Conservation (phyloP, 2,797 vertebrate species). For the Alectoris magna region DNA sequence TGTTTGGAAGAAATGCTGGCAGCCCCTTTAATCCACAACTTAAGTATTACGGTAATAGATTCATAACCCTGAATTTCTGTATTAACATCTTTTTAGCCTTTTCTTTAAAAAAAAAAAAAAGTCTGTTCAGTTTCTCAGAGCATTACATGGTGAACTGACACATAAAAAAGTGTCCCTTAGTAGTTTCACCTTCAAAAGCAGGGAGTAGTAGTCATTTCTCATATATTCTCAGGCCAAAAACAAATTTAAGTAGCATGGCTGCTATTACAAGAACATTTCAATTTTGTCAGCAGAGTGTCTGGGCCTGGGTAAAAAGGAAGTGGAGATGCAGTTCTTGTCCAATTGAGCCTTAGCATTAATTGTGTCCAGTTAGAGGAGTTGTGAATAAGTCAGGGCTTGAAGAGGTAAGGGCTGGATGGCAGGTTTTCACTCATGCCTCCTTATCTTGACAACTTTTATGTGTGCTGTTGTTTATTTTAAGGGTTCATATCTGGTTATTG, state of each 20-base stretch:
- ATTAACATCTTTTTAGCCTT: neutral
- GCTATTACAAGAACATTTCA: neutral
- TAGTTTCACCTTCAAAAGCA: slow-evolving; percentile 26
- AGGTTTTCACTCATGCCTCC: neutral
- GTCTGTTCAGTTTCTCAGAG: neutral
- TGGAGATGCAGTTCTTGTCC: neutral
- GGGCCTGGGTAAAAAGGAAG: neutral
- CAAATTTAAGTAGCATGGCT: neutral
- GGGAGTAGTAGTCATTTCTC: neutral
- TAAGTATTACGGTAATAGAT: neutral
- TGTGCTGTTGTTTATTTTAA: neutral
- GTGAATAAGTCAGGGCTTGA: neutral
- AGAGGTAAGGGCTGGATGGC: neutral
- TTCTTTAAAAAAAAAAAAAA: slow-evolving; percentile 22
- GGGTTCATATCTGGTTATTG: neutral
- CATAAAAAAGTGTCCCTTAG: neutral
- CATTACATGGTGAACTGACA: neutral
- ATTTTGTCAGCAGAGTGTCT: neutral
- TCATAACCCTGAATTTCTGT: neutral
- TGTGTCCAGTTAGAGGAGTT: neutral
- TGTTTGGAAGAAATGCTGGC: neutral
- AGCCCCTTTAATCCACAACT: neutral
- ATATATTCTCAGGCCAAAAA: neutral
- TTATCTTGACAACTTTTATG: neutral
- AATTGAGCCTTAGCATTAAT: neutral